Percentiles rank a stretch among this genome's conserved stretches.
Conservation (phyloP, 2,888 invertebrate genomes). For the Tachystola acroxantha region DNA sequence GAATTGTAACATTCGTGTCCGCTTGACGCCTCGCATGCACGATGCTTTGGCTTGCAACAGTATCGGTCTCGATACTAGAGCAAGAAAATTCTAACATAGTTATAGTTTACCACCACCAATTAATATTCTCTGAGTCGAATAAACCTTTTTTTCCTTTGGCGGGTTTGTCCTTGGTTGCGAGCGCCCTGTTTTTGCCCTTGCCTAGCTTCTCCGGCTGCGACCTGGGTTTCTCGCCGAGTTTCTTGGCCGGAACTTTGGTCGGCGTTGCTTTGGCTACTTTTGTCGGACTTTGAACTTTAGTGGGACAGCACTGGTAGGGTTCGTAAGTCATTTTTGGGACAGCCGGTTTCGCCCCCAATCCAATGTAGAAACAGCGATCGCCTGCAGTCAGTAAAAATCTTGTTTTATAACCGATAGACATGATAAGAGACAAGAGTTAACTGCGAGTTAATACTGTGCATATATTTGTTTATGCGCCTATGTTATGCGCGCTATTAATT, state of each 20-base stretch:
- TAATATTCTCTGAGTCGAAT: constrained; percentile 89
- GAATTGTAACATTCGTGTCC: constrained; percentile 64
- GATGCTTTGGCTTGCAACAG: constrained; percentile 41
- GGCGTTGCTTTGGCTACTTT: constrained; percentile 88
- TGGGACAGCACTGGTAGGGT: constrained; percentile 96
- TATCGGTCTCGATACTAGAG: constrained; percentile 43
- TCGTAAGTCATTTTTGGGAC: constrained; percentile 88
- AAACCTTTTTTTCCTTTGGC: constrained; percentile 87
- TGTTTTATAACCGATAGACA: constrained; percentile 76
- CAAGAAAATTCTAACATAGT: constrained; percentile 44
- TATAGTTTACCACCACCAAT: constrained; percentile 84
- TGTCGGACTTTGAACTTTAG: constrained; percentile 87
- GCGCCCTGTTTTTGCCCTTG: constrained; percentile 67
- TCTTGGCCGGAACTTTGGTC: constrained; percentile 78
- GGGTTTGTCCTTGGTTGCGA: constrained; percentile 74
- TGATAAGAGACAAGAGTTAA: constrained; percentile 59
- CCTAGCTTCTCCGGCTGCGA: constrained; percentile 44
- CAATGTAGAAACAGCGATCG: constrained; percentile 98
- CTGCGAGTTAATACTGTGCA: constrained; percentile 69
- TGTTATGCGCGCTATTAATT: constrained; percentile 65
- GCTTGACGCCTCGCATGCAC: constrained; percentile 61
- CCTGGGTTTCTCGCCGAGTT: constrained; percentile 59
- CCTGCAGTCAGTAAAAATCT: constrained; percentile 96
- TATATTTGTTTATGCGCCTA: constrained; percentile 47
- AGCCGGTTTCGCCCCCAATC: constrained; percentile 91